A percentile compares a stretch with the other conserved stretches of the same genome.
phyloP scores from a whole-genome alignment of 1,140 invertebrate species.

The Bombus picipes region DNA sequence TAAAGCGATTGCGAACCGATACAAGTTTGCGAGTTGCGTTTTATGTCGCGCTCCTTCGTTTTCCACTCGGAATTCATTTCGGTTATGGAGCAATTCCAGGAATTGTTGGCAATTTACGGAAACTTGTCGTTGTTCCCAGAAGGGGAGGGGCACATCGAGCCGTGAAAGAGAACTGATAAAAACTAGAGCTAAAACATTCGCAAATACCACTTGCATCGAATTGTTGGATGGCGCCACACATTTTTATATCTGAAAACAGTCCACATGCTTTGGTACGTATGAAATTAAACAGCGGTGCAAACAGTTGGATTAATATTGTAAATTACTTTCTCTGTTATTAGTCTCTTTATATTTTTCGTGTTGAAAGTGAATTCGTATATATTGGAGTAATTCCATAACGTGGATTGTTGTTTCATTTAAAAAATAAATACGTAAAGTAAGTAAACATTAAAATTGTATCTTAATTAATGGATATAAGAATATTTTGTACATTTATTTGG shows the following conservation, averaged over 20 bases:
- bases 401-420: too few species aligned
- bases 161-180: constrained; percentile 49
- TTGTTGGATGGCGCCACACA: constrained; percentile 44
- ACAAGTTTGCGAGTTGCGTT: constrained; percentile 63
- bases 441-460: background rate
- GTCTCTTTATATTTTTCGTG: background rate
- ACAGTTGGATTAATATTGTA: background rate
- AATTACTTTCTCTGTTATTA: background rate
- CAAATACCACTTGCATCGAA: constrained; percentile 48
- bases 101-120: constrained; percentile 68
- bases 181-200: constrained; percentile 52
- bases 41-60: constrained; percentile 38
- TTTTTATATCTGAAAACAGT: constrained; percentile 48
- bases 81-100: constrained; percentile 67
- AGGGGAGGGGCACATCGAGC: background rate
- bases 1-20: constrained; percentile 48
- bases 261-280: too few species aligned
- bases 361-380: too few species aligned
- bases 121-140: constrained; percentile 48
- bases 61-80: constrained; percentile 66
- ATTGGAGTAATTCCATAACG: too few species aligned
- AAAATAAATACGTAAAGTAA: background rate
- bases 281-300: background rate
- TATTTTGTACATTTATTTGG: background rate
- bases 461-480: background rate